Percentiles rank a stretch among this genome's conserved stretches.
Conservation (phyloP, 2,797 vertebrate species). For the Oreochromis mossambicus region DNA sequence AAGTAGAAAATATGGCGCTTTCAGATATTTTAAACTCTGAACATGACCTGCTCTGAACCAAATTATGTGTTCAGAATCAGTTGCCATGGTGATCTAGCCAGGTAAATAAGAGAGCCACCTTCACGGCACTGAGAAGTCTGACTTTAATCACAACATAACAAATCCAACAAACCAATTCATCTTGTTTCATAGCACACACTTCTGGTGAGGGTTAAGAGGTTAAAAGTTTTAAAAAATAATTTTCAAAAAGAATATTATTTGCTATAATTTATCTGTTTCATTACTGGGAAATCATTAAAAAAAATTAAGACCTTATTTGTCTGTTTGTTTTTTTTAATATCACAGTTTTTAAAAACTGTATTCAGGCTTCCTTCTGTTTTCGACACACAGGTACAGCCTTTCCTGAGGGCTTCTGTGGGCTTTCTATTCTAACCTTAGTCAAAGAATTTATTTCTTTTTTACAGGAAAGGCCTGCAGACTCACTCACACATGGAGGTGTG, state of each 20-base stretch:
- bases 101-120: background rate
- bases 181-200: background rate
- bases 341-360: background rate
- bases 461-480: background rate
- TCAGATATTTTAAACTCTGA: background rate
- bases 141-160: background rate
- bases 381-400: background rate
- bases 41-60: fast-evolving
- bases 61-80: background rate
- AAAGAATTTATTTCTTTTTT: background rate
- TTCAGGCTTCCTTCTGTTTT: background rate
- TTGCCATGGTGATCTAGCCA: background rate
- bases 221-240: fast-evolving
- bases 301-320: background rate
- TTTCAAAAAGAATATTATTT: background rate
- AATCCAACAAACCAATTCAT: background rate
- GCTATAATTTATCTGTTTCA: background rate
- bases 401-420: background rate
- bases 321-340: background rate
- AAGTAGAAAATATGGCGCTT: background rate
- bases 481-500: background rate
- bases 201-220: background rate
- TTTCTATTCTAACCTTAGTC: background rate
- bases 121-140: background rate
- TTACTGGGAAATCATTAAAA: fast-evolving